phyloP scores from a whole-genome alignment of 37 sponge, comb jelly and placozoan species.

The Spongia lamella region DNA sequence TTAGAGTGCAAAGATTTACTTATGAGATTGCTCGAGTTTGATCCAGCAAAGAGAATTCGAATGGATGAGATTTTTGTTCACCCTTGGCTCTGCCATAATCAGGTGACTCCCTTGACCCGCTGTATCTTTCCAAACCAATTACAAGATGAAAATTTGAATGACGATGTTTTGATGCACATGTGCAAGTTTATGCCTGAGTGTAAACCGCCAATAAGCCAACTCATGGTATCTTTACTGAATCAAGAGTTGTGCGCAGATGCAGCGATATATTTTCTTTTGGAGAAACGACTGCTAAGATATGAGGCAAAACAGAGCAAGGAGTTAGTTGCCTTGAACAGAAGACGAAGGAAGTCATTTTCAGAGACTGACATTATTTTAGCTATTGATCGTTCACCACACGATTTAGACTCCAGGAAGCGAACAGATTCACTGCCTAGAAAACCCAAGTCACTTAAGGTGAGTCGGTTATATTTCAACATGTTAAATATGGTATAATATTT shows the following conservation, averaged over 20 bases:
- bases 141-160: constrained; percentile 34
- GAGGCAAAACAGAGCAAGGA: background rate
- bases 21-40: constrained; percentile 57
- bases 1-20: constrained; percentile 82
- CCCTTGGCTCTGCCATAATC: constrained; percentile 76
- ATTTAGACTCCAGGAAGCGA: background rate
- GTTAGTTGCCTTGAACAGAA: background rate
- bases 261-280: constrained; percentile 68
- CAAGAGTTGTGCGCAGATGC: constrained; percentile 15
- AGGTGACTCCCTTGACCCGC: constrained; percentile 37
- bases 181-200: background rate
- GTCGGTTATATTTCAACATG: no score
- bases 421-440: background rate
- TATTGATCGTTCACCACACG: background rate
- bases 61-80: constrained; percentile 78
- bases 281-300: constrained; percentile 50
- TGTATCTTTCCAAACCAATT: constrained; percentile 68
- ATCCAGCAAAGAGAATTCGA: constrained; percentile 75
- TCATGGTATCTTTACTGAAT: constrained; percentile 6
- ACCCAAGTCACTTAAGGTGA: background rate
- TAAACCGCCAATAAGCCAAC: background rate
- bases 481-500: no score
- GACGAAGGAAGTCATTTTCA: background rate
- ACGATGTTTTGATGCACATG: constrained; percentile 75
- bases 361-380: background rate